phyloP scores from a whole-genome alignment of 2,888 invertebrate genomes.

The Andrena trimmerana region DNA sequence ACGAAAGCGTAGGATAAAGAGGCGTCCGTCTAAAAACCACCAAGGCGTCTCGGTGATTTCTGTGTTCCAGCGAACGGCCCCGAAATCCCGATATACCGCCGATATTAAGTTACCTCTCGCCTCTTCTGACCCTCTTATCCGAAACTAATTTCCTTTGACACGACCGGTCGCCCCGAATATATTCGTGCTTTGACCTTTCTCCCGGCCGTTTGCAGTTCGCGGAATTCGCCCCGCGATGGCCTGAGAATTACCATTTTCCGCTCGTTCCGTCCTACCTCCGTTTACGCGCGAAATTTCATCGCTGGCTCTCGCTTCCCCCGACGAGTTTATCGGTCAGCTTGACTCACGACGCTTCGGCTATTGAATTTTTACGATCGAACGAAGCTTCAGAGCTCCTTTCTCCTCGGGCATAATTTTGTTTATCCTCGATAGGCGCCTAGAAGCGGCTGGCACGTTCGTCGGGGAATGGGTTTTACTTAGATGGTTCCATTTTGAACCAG shows the following conservation, averaged over 20 bases:
- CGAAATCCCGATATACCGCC: constrained; percentile 34
- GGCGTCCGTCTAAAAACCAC: neutral
- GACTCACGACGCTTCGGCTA: too few species aligned
- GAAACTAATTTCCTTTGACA: constrained; percentile 68
- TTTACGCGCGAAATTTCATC: constrained; percentile 13
- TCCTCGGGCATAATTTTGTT: too few species aligned
- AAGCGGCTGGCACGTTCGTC: too few species aligned
- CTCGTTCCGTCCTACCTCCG: neutral
- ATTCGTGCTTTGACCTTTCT: constrained; percentile 58
- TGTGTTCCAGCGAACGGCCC: neutral
- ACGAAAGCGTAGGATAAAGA: constrained; percentile 2
- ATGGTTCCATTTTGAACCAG: neutral
- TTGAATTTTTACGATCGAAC: too few species aligned
- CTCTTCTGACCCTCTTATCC: constrained; percentile 63
- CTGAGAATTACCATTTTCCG: constrained; percentile 34
- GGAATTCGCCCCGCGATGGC: constrained; percentile 21
- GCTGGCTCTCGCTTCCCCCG: too few species aligned
- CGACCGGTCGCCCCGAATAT: constrained; percentile 51
- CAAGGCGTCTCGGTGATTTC: neutral
- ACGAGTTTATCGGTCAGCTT: too few species aligned
- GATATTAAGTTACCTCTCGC: constrained; percentile 53
- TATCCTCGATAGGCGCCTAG: too few species aligned
- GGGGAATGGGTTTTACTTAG: too few species aligned
- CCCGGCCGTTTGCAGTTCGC: constrained; percentile 27
- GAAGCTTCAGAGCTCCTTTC: too few species aligned